Evolutionary conservation across 2,113 vertebrate species (phyloP).

Genomic region (Leucopsar rothschildi): DNA sequence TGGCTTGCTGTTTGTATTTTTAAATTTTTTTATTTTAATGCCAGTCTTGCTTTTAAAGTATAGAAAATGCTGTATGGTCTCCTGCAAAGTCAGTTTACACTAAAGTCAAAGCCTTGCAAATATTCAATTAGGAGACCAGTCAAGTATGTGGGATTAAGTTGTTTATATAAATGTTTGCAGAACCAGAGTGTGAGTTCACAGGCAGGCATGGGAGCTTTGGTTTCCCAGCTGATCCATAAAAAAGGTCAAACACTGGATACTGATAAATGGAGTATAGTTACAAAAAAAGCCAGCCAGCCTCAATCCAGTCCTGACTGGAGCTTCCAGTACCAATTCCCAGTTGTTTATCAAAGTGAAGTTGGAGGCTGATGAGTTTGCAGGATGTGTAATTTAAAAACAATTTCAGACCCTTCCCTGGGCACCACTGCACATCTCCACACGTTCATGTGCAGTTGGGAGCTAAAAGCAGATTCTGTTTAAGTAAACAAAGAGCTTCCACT

Average conservation of each 20-base stretch:
- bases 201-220: constrained; percentile 31
- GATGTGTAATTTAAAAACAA: background rate
- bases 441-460: accelerated
- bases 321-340: background rate
- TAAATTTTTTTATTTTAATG: background rate
- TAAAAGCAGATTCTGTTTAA: background rate
- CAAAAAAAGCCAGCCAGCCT: background rate
- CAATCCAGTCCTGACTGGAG: background rate
- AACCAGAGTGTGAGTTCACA: constrained; percentile 17
- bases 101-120: constrained; percentile 20
- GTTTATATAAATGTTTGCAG: constrained; percentile 49
- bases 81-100: background rate
- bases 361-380: background rate
- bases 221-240: constrained; percentile 39
- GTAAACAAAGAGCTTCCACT: background rate
- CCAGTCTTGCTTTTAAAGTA: background rate
- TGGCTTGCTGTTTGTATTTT: no score
- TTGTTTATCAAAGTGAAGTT: background rate
- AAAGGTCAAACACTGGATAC: background rate
- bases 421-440: background rate
- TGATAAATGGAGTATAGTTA: background rate
- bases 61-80: background rate
- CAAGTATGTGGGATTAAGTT: constrained; percentile 50
- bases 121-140: constrained; percentile 48
- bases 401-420: background rate